These are phyloP conservation scores for Sebastes vulpes DNA, from an alignment of 2,797 vertebrate species.

Conservation along the genomic window DNA sequence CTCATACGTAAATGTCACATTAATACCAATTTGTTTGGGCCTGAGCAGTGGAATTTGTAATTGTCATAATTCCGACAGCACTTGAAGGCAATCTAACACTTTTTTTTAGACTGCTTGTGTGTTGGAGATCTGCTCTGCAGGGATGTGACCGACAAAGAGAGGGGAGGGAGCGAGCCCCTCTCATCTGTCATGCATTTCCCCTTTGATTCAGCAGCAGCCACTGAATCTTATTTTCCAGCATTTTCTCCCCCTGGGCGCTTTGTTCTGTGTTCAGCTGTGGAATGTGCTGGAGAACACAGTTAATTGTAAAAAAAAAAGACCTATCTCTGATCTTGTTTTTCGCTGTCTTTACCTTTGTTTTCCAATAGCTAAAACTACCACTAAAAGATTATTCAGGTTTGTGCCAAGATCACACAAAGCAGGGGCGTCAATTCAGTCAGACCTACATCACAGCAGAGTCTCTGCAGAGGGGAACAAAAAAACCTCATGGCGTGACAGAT, in stretches of 20 bases:
- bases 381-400: constrained; percentile 13
- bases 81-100: constrained; percentile 53
- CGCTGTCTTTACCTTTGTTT: constrained; percentile 23
- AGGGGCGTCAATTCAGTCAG: not conserved
- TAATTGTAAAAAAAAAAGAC: constrained; percentile 46
- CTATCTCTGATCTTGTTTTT: constrained; percentile 51
- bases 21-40: not conserved
- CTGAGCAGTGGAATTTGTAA: constrained; percentile 7
- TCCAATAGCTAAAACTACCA: constrained; percentile 1
- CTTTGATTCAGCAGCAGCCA: constrained; percentile 83
- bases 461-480: not conserved
- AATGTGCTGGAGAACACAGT: constrained; percentile 59
- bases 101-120: constrained; percentile 58
- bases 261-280: constrained; percentile 73
- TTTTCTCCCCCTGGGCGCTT: constrained; percentile 71
- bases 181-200: constrained; percentile 88
- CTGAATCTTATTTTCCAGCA: constrained; percentile 81
- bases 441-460: not conserved
- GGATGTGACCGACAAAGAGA: constrained; percentile 80
- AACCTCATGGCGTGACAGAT: not conserved
- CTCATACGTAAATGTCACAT: not conserved
- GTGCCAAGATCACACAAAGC: constrained; percentile 31
- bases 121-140: constrained; percentile 79
- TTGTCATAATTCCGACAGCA: constrained; percentile 37
- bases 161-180: constrained; percentile 71